Evolutionary conservation across 2,113 vertebrate species (phyloP), one percentile per base, ranked within the genome.

Genomic region (Centropus bengalensis): DNA sequence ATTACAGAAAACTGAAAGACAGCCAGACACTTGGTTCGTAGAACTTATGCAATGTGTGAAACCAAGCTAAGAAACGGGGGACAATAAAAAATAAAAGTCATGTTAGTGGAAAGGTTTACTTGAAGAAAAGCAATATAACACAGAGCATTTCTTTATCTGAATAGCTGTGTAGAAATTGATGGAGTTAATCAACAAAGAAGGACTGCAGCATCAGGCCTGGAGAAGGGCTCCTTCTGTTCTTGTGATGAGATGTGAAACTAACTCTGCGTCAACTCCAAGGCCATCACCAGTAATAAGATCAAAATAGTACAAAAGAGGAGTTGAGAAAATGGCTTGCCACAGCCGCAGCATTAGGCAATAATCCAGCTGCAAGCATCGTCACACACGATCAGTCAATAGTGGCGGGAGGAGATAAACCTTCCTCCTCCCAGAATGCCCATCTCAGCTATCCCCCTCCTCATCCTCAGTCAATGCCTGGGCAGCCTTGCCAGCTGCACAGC

Each of bases 231-330:
- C 60, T 62, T 86, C 62, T 9, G 2, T 80, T 68, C 8, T 81
- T 68, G 78, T 78, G 64, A 54, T 6, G 62, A 95, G 95, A 84
- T 77, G 56, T 28, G 56, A 91, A 93, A 90, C 91, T 68, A 59
- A 51, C 59, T 40, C 85, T 71, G 42, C 64, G 88, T 88, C 0
- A n/a, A 81, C 75, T 90, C 71, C 82, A 52, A 76, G 86, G 80
- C 73, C 83, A 76, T 88, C 88, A 59, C 66, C 79, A 86, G 36
- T 90, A 94, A 90, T 84, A 78, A 93, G 80, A 97, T 90, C 88
- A 95, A 88, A 64, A 47, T 4, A 11, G 52, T 58, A 59, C 60
- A 81, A 88, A 82, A 32, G 1, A 40, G 22, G 51, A 2, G 0
- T 66, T 73, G 68, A 90, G 49, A 81, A 91, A 94, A 83, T 4